A percentile compares a stretch with the other conserved stretches of the same genome.
These are phyloP conservation scores for Acanthococcus lagerstroemiae DNA, from an alignment of 2,888 invertebrate species.

Conservation along the genomic window DNA sequence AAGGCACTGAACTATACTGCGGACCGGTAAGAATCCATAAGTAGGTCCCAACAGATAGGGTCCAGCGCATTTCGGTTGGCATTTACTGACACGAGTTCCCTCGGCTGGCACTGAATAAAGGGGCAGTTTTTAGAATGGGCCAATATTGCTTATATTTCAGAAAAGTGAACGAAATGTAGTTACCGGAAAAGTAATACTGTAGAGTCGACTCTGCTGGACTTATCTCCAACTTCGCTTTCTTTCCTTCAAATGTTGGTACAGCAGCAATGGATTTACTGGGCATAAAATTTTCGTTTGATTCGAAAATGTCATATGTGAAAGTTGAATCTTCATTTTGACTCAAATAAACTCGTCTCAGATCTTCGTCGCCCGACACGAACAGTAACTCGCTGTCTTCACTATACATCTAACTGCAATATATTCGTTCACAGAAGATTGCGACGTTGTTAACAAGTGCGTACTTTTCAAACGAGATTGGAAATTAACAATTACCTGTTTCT, in stretches of 20 bases:
- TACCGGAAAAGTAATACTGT: conserved; percentile 1
- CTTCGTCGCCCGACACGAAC: conserved; percentile 5
- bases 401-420: conserved; percentile 5
- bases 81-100: conserved; percentile 12
- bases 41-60: conserved; percentile 59
- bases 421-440: neutral
- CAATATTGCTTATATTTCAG: neutral
- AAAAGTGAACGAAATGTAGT: neutral
- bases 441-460: too few relatives aligned
- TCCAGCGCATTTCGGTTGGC: conserved; percentile 45
- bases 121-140: neutral
- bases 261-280: neutral
- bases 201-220: neutral
- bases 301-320: conserved; percentile 7
- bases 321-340: conserved; percentile 17
- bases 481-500: neutral
- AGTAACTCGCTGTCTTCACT: conserved; percentile 18
- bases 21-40: conserved; percentile 61
- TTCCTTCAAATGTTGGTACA: conserved; percentile 13
- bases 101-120: conserved; percentile 6
- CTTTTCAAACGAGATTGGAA: neutral
- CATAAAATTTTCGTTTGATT: conserved; percentile 13
- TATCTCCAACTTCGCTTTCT: too few relatives aligned
- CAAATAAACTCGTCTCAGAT: conserved; percentile 13
- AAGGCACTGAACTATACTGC: conserved; percentile 65